phyloP scores from a whole-genome alignment of 53 echinoderm and acorn worm species.

The Paelopatides confundens region DNA sequence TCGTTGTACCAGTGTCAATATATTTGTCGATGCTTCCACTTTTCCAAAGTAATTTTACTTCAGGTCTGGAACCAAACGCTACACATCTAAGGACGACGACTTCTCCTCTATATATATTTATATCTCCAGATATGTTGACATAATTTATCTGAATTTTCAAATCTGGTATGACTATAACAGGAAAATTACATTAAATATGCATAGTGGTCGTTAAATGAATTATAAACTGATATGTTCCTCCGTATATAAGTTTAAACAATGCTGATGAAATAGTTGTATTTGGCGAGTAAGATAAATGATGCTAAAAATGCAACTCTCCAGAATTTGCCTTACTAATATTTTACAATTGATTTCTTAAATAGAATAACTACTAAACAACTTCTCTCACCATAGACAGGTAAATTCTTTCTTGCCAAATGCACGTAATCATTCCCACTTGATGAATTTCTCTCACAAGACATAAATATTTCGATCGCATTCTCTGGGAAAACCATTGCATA shows the following conservation, averaged over 20 bases:
- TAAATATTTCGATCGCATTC: background rate
- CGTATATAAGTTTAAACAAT: too few species aligned
- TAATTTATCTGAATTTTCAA: background rate
- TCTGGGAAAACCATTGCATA: background rate
- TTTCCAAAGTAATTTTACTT: background rate
- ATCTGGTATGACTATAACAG: background rate
- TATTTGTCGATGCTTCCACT: background rate
- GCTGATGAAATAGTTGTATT: too few species aligned
- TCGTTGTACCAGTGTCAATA: background rate
- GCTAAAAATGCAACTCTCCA: too few species aligned
- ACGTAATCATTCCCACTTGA: background rate
- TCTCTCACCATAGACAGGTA: background rate
- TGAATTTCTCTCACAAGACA: background rate
- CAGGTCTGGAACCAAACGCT: slow-evolving; percentile 22
- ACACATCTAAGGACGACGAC: background rate
- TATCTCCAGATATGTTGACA: background rate
- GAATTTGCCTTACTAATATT: too few species aligned
- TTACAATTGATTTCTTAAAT: too few species aligned
- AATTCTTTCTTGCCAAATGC: background rate
- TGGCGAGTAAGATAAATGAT: too few species aligned
- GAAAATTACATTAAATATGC: background rate
- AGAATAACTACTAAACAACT: too few species aligned
- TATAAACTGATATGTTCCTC: too few species aligned
- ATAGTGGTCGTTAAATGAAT: too few species aligned
- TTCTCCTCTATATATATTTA: background rate